Conservation (phyloP, 2,113 vertebrate species). For the Antigone vipio region DNA sequence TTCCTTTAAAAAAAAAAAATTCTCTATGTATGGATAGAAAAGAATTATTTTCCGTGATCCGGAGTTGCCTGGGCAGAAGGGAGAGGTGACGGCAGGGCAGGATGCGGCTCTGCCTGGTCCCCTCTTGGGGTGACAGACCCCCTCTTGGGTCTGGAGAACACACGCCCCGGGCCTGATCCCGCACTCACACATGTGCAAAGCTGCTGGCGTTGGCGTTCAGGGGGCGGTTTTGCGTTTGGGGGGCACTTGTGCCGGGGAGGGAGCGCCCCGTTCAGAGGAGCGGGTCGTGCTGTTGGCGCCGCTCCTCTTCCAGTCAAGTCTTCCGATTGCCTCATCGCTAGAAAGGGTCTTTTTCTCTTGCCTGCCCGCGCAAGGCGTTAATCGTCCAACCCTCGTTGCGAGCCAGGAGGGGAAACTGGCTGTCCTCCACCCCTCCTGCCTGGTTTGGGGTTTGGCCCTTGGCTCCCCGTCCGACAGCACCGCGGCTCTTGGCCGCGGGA, state of each 20-base stretch:
- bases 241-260: fast-evolving
- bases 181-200: background rate
- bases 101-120: background rate
- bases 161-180: fast-evolving
- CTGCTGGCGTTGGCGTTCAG: background rate
- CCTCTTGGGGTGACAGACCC: background rate
- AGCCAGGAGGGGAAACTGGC: background rate
- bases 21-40: background rate
- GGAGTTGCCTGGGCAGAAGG: background rate
- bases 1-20: constrained; percentile 66
- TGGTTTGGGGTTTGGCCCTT: background rate
- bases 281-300: background rate
- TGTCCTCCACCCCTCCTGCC: fast-evolving
- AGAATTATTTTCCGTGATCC: background rate
- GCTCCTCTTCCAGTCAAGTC: background rate
- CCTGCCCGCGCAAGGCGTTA: constrained; percentile 21
- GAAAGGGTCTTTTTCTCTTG: background rate
- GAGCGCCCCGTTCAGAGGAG: background rate
- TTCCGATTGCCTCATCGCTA: background rate
- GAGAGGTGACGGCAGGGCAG: constrained; percentile 32
- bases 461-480: background rate
- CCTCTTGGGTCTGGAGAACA: background rate
- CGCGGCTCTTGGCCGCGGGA: fast-evolving
- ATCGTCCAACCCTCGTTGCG: background rate
- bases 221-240: background rate